Conservation (phyloP, 1,140 invertebrate species). For the Heliothis subflexa region DNA sequence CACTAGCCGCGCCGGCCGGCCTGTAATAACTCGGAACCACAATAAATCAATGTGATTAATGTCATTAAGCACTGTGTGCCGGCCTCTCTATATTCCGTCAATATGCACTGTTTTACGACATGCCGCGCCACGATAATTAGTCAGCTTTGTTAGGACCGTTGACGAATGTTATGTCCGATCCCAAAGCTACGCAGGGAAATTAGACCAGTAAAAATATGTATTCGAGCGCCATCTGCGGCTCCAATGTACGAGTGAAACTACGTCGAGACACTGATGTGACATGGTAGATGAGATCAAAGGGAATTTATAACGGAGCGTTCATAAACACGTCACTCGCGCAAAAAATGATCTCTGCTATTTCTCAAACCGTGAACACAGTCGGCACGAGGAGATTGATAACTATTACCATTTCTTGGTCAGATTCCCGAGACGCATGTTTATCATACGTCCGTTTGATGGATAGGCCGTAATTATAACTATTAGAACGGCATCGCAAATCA, state of each 20-base stretch:
- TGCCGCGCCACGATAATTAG: conserved; percentile 84
- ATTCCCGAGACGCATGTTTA: conserved; percentile 69
- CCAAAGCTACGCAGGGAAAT: conserved; percentile 62
- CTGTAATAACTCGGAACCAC: conserved; percentile 86
- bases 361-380: conserved; percentile 66
- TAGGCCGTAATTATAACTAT: conserved; percentile 81
- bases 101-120: conserved; percentile 86
- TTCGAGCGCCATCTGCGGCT: conserved; percentile 52
- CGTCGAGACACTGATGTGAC: conserved; percentile 63
- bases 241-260: conserved; percentile 53
- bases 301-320: conserved; percentile 72
- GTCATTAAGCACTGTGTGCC: conserved; percentile 86
- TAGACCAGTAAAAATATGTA: conserved; percentile 69
- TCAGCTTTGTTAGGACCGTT: conserved; percentile 84
- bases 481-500: conserved; percentile 81
- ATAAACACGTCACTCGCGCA: conserved; percentile 77
- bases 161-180: conserved; percentile 67
- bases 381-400: conserved; percentile 64
- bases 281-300: conserved; percentile 77
- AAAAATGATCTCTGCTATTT: conserved; percentile 82
- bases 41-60: conserved; percentile 87
- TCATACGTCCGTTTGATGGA: conserved; percentile 80
- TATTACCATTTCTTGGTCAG: conserved; percentile 63
- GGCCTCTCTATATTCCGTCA: conserved; percentile 86
- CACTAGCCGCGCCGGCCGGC: conserved; percentile 69